These are phyloP conservation scores for Thymelicus acteon DNA, from an alignment of 2,888 invertebrate genomes.

Conservation along the genomic window DNA sequence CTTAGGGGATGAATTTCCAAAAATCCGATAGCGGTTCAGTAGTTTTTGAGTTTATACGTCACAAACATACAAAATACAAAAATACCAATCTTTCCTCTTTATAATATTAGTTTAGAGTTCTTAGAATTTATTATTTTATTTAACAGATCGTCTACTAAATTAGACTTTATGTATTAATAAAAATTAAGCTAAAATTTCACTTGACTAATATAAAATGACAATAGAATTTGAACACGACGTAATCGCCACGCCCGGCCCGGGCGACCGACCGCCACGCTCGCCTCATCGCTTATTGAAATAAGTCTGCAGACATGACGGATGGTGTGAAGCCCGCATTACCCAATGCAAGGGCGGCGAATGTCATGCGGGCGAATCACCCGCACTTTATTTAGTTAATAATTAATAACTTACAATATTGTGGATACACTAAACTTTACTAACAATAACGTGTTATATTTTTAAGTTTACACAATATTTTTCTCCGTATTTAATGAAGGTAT, in stretches of 20 bases:
- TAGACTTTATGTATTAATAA: too few relatives aligned
- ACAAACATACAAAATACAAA: too few relatives aligned
- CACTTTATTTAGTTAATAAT: conserved; percentile 54
- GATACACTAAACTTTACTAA: not conserved
- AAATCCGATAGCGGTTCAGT: too few relatives aligned
- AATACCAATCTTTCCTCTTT: too few relatives aligned
- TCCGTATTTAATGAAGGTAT: too few relatives aligned
- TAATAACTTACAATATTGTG: conserved; percentile 9
- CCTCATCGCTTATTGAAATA: conserved; percentile 11
- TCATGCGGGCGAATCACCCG: conserved; percentile 67
- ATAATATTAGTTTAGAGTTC: too few relatives aligned
- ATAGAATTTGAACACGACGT: not conserved
- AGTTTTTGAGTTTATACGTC: too few relatives aligned
- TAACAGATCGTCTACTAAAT: too few relatives aligned
- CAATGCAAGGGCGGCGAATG: conserved; percentile 62
- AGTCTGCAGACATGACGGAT: conserved; percentile 38
- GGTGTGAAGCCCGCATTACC: conserved; percentile 40
- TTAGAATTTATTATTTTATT: too few relatives aligned
- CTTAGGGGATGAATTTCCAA: too few relatives aligned
- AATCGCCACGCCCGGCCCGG: not conserved
- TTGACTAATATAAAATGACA: not conserved
- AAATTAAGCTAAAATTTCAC: too few relatives aligned
- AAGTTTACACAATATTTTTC: too few relatives aligned
- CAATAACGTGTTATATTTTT: not conserved
- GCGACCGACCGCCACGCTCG: not conserved